Evolutionary conservation across 2,113 vertebrate species (phyloP).

Genomic region (Chamaea fasciata): DNA sequence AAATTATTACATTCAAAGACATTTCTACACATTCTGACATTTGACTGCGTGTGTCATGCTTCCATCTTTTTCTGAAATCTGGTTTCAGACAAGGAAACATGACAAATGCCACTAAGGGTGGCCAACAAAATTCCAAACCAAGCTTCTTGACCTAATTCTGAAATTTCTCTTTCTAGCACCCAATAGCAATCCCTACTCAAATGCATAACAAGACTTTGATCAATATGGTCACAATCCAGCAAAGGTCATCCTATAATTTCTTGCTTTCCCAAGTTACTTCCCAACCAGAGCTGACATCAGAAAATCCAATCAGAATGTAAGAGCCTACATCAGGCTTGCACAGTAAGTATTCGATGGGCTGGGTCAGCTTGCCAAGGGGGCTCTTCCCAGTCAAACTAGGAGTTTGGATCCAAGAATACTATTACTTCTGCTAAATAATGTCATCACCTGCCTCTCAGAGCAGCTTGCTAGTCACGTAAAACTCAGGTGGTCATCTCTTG

Average conservation of each 20-base stretch:
- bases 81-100: neutral
- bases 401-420: neutral
- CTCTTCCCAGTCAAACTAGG: fast-evolving
- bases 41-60: neutral
- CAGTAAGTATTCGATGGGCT: neutral
- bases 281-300: neutral
- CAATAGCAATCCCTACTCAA: neutral
- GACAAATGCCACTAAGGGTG: neutral
- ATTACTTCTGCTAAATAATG: neutral
- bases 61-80: neutral
- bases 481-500: too few species aligned
- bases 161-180: neutral
- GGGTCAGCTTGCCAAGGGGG: neutral
- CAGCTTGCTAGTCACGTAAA: neutral
- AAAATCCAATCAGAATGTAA: neutral
- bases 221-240: neutral
- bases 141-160: neutral
- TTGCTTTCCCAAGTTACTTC: neutral
- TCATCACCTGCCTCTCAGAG: neutral
- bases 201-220: neutral
- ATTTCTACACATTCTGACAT: neutral
- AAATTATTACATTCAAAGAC: neutral
- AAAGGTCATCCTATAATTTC: neutral
- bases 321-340: neutral
- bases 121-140: neutral